These are phyloP conservation scores for Megaptera novaeangliae DNA, from an alignment of 2,113 vertebrate species.

Conservation along the genomic window DNA sequence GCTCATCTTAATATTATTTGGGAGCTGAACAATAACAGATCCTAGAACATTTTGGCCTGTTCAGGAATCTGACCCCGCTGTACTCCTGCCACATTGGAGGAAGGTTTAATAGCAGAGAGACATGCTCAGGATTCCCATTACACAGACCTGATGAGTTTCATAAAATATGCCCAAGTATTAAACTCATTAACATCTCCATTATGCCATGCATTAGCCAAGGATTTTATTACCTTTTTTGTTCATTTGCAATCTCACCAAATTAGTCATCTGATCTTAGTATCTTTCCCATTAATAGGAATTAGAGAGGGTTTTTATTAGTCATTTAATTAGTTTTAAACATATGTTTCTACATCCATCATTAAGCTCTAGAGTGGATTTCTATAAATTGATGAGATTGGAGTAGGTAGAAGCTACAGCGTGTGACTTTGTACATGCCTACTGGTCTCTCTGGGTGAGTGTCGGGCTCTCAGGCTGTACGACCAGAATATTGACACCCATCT, in stretches of 20 bases:
- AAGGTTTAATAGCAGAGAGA: neutral
- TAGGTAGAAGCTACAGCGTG: neutral
- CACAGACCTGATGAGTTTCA: neutral
- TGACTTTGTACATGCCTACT: neutral
- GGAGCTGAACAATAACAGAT: neutral
- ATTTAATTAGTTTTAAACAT: slow-evolving; percentile 58
- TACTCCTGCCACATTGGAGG: neutral
- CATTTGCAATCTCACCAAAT: slow-evolving; percentile 49
- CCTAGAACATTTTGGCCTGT: neutral
- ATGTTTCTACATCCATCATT: slow-evolving; percentile 39
- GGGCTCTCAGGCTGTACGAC: neutral
- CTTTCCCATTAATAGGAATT: slow-evolving; percentile 47
- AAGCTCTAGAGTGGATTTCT: neutral
- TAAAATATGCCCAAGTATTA: slow-evolving; percentile 1
- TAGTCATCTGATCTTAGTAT: neutral
- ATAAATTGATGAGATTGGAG: neutral
- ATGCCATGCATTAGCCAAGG: neutral
- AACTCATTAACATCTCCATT: slow-evolving; percentile 46
- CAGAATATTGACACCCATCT: neutral
- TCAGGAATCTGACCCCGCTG: neutral
- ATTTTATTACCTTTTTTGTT: slow-evolving; percentile 30
- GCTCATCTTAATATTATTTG: neutral
- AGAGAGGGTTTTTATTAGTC: slow-evolving; percentile 32
- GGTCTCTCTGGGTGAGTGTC: neutral
- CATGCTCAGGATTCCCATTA: neutral